These are phyloP conservation scores for Protonibea diacanthus DNA, from an alignment of 2,797 vertebrate species.

Conservation along the genomic window DNA sequence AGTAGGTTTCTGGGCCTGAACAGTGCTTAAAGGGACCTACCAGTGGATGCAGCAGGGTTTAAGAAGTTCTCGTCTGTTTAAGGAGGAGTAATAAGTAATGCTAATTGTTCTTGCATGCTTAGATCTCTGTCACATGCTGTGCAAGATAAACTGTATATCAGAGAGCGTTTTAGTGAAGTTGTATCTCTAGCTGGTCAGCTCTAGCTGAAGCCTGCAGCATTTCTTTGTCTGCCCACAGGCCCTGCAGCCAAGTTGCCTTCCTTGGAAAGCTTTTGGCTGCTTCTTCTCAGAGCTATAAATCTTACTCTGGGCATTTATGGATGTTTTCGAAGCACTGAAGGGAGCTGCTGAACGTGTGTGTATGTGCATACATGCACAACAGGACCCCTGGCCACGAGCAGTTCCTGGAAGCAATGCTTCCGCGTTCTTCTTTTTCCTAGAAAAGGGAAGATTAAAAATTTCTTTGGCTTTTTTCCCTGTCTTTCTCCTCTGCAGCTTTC, in stretches of 20 bases:
- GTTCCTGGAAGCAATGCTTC: conserved; percentile 94
- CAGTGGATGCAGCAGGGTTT: neutral
- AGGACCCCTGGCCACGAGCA: conserved; percentile 87
- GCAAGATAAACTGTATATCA: conserved; percentile 5
- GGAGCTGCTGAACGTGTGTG: conserved; percentile 60
- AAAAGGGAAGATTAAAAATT: conserved; percentile 92
- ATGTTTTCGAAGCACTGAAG: conserved; percentile 81
- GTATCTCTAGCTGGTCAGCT: conserved; percentile 26
- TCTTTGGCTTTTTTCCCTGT: conserved; percentile 85
- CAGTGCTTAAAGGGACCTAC: neutral
- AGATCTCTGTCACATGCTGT: conserved; percentile 13
- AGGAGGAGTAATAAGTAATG: neutral
- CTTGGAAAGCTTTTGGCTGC: conserved; percentile 84
- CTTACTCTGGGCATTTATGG: conserved; percentile 83
- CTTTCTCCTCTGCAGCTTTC: conserved; percentile 66
- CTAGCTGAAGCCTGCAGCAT: conserved; percentile 65
- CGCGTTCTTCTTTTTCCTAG: conserved; percentile 94
- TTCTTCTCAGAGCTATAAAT: conserved; percentile 86
- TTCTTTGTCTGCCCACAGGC: conserved; percentile 67
- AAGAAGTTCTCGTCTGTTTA: neutral
- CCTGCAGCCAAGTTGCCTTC: conserved; percentile 77
- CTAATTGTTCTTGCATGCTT: conserved; percentile 1
- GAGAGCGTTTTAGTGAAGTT: conserved; percentile 21
- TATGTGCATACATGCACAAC: conserved; percentile 58
- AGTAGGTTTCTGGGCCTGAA: neutral